Evolutionary conservation across 2,113 vertebrate species (phyloP), one percentile per base, ranked within the genome.

Genomic region (Amblyornis subalaris): DNA sequence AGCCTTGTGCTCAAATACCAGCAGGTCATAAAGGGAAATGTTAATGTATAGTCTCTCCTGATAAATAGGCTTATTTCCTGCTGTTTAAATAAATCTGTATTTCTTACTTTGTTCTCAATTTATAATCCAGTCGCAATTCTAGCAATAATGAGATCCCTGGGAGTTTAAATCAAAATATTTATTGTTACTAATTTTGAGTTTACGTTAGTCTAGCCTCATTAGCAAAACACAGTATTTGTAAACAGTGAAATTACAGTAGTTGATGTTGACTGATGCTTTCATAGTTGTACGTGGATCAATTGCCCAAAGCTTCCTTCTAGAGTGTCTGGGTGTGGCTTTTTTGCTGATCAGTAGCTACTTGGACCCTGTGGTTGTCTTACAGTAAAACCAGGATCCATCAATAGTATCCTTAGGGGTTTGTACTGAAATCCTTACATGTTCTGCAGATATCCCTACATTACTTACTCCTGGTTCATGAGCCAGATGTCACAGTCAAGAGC

Each of bases 111-210:
- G 36, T 85, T 93, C 67, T 93, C 36, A 22, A 7, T 88, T 93
- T 95, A 81, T 94, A 91, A 93, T 82, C 78, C 44, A 66, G 64
- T 82, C 89, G 93, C 60, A 82, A 89, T 73, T 91, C 48, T 21
- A 86, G 51, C 65, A 91, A 83, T 89, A 88, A 91, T 71, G 76
- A 95, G 72, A 69, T 85, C 72, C 89, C 78, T 87, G 64, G 64
- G 72, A 83, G 60, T 80, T 95, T 92, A 91, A 93, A 94, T 76
- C n/a, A 93, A 93, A 96, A 79, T 89, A 95, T 83, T 95, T 91
- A 83, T 93, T 82, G 54, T 94, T 94, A 76, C 47, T 91, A 93
- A 89, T 91, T 93, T 89, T 70, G 82, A 62, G 54, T 65, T 73
- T 89, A 78, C 0, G 0, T 65, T 78, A 60, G 55, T 61, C 35